Conservation (phyloP, 1,140 invertebrate genomes). For the Druon quercuslanigerum region DNA sequence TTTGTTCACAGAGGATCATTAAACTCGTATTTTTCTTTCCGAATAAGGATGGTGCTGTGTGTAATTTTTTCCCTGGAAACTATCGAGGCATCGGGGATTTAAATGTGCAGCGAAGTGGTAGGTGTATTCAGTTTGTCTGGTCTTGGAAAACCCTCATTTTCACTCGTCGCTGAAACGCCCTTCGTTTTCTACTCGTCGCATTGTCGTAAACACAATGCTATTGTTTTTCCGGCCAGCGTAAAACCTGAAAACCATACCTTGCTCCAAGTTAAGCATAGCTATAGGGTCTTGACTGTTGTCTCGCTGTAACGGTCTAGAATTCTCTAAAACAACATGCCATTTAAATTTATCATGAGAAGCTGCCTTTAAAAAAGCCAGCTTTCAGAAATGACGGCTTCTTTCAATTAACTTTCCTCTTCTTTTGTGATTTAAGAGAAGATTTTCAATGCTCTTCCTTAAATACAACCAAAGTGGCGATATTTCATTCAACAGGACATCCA, state of each 20-base stretch:
- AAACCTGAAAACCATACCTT: slow-evolving; percentile 13
- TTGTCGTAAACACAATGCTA: slow-evolving; percentile 27
- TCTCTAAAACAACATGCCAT: slow-evolving; percentile 25
- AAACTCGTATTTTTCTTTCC: not conserved
- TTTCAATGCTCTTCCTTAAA: too few relatives aligned
- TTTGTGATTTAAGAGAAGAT: too few relatives aligned
- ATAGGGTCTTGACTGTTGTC: slow-evolving; percentile 20
- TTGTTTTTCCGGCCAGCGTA: slow-evolving; percentile 21
- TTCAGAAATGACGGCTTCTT: not conserved
- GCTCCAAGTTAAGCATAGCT: not conserved
- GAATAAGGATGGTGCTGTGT: not conserved
- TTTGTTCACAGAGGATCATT: too few relatives aligned
- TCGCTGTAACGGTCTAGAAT: not conserved
- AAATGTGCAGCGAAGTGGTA: slow-evolving; percentile 1
- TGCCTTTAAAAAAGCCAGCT: not conserved
- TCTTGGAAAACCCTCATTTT: slow-evolving; percentile 21
- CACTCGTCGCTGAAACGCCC: slow-evolving; percentile 9
- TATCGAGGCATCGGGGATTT: slow-evolving; percentile 8
- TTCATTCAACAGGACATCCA: too few relatives aligned
- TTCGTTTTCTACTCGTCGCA: slow-evolving; percentile 19
- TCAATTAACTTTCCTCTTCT: too few relatives aligned
- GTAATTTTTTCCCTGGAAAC: not conserved
- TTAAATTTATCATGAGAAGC: slow-evolving; percentile 19
- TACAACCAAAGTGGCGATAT: too few relatives aligned
- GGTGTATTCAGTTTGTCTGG: slow-evolving; percentile 6